A percentile compares a stretch with the other conserved stretches of the same genome.
Evolutionary conservation across 2,113 vertebrate species (phyloP).

Genomic region (Panthera tigris): DNA sequence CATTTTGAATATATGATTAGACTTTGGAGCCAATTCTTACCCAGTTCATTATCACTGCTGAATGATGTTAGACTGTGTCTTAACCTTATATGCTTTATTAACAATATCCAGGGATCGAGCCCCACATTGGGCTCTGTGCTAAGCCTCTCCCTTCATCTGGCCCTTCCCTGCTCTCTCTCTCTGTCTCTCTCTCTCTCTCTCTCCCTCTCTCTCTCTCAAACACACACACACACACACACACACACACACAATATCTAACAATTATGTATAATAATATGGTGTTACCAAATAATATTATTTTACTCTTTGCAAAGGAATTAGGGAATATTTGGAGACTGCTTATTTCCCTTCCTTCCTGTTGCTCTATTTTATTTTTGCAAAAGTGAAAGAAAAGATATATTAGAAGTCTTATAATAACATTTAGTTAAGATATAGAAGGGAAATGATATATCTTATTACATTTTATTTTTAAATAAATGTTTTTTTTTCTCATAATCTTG

Average conservation of each 20-base stretch:
- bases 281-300: not conserved
- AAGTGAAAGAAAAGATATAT: not conserved
- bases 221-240: too few species aligned
- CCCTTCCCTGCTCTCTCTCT: too few species aligned
- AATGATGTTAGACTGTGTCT: not conserved
- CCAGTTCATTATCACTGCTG: not conserved
- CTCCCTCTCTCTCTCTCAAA: too few species aligned
- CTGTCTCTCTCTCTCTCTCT: too few species aligned
- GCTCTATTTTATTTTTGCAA: not conserved
- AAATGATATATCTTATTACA: not conserved
- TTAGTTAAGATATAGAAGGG: not conserved
- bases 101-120: not conserved
- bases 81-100: not conserved
- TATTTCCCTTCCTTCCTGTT: not conserved
- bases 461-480: not conserved
- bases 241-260: not conserved
- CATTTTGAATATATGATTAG: not conserved
- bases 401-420: not conserved
- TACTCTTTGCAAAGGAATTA: not conserved
- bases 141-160: too few species aligned
- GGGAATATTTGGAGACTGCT: not conserved
- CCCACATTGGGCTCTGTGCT: too few species aligned
- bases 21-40: not conserved
- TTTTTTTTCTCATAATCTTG: not conserved
- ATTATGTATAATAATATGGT: not conserved